Base-by-base conservation (phyloP, 30 jellyfish, hydroid and myxozoan species). In the Phacellophora camtschatica region DNA sequence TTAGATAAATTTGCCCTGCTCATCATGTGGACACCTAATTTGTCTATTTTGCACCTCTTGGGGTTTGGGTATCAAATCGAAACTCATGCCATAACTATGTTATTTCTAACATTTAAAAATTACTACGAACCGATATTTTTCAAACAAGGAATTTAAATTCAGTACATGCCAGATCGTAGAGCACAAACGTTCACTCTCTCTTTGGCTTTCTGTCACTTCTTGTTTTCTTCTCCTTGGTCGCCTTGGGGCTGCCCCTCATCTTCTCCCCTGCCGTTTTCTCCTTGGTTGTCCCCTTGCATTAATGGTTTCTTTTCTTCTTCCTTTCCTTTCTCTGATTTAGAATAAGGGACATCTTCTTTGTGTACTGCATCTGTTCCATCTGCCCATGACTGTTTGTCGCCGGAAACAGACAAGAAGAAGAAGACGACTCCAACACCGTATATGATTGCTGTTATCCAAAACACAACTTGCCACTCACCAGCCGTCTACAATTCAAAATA, bases 361-460 rank as follows among this genome's bases (percentile, higher is more conserved):
- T 84, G 95, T 5, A 43, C 80, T 8, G 95, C 81, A 0, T 36
- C 46, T 22, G 68, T 51, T 4, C 95, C 90, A 49, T 88, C 97
- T 12, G 97, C 97, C 99, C 99, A 95, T n/a, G 97, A 96, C 66
- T 95, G 99, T 74, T 84, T 89, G 56, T 95, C 98, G n/a, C 99
- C 99, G 35, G 97, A 88, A 5, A 89, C 97, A 55, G 96, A 61
- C 5, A 88, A 73, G 78, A 78, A 83, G 92, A 95, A 95, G 81
- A 95, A 88, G 48, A 95, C 87, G 23, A 95, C 96, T 25, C 99
- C 99, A 28, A 95, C 30, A 24, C 82, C 97, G 51, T 95, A 95
- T 30, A 88, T 87, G 8, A 89, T 35, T 19, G 98, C 98, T 1
- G 99, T 95, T 15, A 95, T 89, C 99, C 99, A 95, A 48, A 95